A percentile compares a stretch with the other conserved stretches of the same genome.
Evolutionary conservation across 2,888 invertebrate species (phyloP).

Genomic region (Heliconius cydno): DNA sequence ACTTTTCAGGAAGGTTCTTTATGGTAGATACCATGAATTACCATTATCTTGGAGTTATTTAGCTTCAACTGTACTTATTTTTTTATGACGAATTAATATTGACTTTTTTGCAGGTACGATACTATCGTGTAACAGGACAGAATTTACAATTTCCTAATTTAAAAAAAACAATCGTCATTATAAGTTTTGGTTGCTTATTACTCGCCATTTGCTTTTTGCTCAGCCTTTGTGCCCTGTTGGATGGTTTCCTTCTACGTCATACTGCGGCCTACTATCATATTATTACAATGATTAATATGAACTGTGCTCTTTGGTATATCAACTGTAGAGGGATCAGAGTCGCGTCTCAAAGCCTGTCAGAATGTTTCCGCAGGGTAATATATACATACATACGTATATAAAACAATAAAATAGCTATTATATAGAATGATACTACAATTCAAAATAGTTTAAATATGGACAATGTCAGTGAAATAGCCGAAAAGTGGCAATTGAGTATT

Average conservation of each 20-base stretch:
- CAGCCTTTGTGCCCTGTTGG: slow-evolving; percentile 83
- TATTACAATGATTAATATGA: slow-evolving; percentile 89
- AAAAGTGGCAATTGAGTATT: background rate
- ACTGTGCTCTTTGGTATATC: slow-evolving; percentile 88
- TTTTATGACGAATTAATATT: background rate
- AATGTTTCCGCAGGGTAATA: slow-evolving; percentile 78
- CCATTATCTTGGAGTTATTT: no score
- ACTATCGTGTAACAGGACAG: slow-evolving; percentile 83
- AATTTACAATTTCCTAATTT: slow-evolving; percentile 85
- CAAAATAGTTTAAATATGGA: no score
- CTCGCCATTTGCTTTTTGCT: slow-evolving; percentile 84
- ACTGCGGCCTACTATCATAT: slow-evolving; percentile 86
- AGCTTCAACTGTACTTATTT: background rate
- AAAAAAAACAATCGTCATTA: slow-evolving; percentile 84
- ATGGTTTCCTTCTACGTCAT: slow-evolving; percentile 86
- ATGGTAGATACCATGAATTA: no score
- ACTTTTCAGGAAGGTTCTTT: no score
- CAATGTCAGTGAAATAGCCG: background rate
- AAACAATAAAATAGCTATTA: background rate
- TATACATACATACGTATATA: background rate
- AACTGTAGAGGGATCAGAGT: slow-evolving; percentile 87
- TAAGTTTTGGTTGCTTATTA: slow-evolving; percentile 85
- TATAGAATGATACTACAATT: no score
- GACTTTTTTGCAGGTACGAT: slow-evolving; percentile 70
- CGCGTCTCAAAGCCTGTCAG: slow-evolving; percentile 82